Base-by-base conservation (phyloP, 1,140 invertebrate species). In the Acromyrmex echinatior region DNA sequence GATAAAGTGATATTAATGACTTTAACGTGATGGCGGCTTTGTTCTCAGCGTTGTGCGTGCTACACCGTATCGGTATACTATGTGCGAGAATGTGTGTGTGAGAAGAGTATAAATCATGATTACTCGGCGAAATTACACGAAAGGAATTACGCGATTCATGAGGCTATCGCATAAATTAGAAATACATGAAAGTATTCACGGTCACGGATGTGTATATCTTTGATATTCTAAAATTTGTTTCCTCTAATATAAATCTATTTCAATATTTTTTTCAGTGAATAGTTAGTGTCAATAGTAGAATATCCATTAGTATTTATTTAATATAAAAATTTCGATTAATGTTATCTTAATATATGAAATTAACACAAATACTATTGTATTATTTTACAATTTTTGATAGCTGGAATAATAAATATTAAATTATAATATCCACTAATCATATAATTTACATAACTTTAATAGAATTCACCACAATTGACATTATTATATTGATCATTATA, bases 1-100 rank as follows among this genome's bases (percentile, higher is more conserved):
- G 76, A n/a, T 58, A 86, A 86, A 86, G 84, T 79, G 76, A 86
- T 86, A 86, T 86, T 86, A 86, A 86, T 86, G 84, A 86, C 84
- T 77, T 60, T 65, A 78, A 66, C 76, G 84, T 66, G 63, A 80
- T 80, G 70, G 70, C 25, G 80, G 80, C 80, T 84, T 84, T 84
- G 70, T 84, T 84, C 71, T 62, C 25, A n/a, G n/a, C 18, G 39
- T 60, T 60, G 56, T 49, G 56, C 28, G 25, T 73, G 21, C 35
- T 25, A 65, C 14, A 25, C 3, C 16, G 6, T 58, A 21, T 51
- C 62, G 6, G 21, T 53, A 16, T 79, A 14, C 25, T 3, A 5
- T 60, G 7, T 25, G 31, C 21, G 31, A 18, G 39, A 45, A 10
- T 45, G 28, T 65, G 58, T 53, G 63, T 53, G 76, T n/a, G 84